Evolutionary conservation across 2,113 vertebrate species (phyloP), one percentile per base, ranked within the genome.

Genomic region (Thomomys bottae): DNA sequence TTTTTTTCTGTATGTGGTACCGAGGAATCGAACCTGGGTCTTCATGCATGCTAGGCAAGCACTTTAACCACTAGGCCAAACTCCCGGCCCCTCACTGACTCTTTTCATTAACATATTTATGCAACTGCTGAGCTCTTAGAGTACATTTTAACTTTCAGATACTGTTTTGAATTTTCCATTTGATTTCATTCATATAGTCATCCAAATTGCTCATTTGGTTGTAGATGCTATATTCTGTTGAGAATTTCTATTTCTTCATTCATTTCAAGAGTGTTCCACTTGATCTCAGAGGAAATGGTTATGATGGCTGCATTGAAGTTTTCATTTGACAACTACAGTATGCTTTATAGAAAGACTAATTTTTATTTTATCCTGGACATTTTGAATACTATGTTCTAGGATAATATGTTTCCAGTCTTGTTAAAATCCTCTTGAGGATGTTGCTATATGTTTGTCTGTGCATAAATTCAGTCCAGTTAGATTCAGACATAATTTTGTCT

Each of bases 121-220:
- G 88, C 23, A 59, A 45, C 40, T 90, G 34, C 5, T 72, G 15
- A 21, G 68, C 17, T 78, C 34, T 12, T 1, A 26, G 26, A 21
- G 3, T 36, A 26, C 36, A 82, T 66, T 87, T 80, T 87, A 85
- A 59, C 84, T 84, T 87, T 94, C 82, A 54, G 14, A 54, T 73
- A 79, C 2, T 49, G 1, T 82, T 94, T 30, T 72, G 83, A 82
- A 77, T 32, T 24, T 77, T 57, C 20, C 85, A 54, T 30, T 54
- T 75, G 34, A 14, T n/a, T n/a, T 49, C 1, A n/a, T 26, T 30
- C 49, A 54, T 54, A 54, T 21, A 67, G 34, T 45, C 10, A 12
- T 24, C 45, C 18, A 45, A 63, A 49, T 63, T 72, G 26, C 40
- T 64, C 12, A 36, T 36, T 64, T 49, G 38, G 64, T 20, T 67